Evolutionary conservation across 2,888 invertebrate species (phyloP), one percentile per base, ranked within the genome.

Genomic region (Tillus elongatus): DNA sequence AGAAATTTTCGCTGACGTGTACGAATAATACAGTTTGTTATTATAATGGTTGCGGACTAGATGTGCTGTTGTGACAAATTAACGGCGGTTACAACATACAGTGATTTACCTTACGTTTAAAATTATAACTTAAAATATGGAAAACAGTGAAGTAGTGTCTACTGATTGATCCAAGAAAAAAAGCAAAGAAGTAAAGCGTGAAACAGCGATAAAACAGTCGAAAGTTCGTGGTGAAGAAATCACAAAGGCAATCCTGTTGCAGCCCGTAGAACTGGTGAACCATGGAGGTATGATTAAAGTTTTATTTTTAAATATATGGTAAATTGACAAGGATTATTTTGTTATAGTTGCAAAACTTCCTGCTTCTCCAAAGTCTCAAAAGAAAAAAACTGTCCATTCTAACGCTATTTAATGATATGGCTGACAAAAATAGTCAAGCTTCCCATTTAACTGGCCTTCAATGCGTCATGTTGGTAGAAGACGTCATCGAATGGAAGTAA

Each of bases 391-490:
- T 32, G 8, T 34, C 15, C 14, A 39, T 35, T 39, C 10, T 36
- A 8, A 39, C 14, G 24, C 14, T 24, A 19, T 28, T 39, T 24
- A 15, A 28, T 15, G 24, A 36, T 30, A 15, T 31, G 15, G 26
- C 36, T 19, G 33, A 39, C 30, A 40, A 40, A 34, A 33, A 39
- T 30, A 35, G 33, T 31, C 33, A 36, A 30, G 37, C 37, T 19
- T 41, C 37, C 13, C 37, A 41, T 38, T 41, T 37, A 38, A n/a
- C n/a, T n/a, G n/a, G n/a, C n/a, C n/a, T n/a, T 30, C 41, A 35
- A 35, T 35, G 34, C 29, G 30, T 34, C 39, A 36, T 32, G 36
- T 32, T 32, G 13, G 4, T 4, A 4, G 11, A 32, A 32, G 32
- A 14, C 29, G 31, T 13, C 32, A 35, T 35, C 38, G 35, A 41